phyloP scores from a whole-genome alignment of 2,797 vertebrate genomes.

The Mastacembelus armatus region DNA sequence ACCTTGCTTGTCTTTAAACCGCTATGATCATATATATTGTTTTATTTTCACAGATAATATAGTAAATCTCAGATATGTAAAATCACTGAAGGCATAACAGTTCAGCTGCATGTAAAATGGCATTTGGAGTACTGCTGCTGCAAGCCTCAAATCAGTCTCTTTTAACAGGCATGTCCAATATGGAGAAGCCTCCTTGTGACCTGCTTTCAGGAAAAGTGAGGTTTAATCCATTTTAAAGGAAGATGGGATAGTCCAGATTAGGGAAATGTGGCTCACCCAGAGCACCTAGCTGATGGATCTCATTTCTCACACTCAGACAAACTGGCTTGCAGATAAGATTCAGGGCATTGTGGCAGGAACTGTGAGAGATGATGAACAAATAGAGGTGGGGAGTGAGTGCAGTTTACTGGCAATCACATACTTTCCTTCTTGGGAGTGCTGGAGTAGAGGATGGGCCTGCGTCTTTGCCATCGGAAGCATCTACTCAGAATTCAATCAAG shows the following conservation, averaged over 20 bases:
- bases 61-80: slow-evolving; percentile 23
- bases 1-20: slow-evolving; percentile 22
- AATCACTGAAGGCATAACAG: slow-evolving; percentile 16
- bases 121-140: slow-evolving; percentile 18
- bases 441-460: slow-evolving; percentile 57
- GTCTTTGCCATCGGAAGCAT: slow-evolving; percentile 43
- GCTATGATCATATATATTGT: slow-evolving; percentile 26
- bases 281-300: slow-evolving; percentile 69
- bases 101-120: slow-evolving; percentile 27
- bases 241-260: slow-evolving; percentile 70
- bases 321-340: slow-evolving; percentile 71
- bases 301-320: slow-evolving; percentile 66
- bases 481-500: slow-evolving; percentile 56
- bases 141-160: slow-evolving; percentile 40
- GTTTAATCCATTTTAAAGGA: slow-evolving; percentile 73
- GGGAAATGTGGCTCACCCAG: slow-evolving; percentile 71
- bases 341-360: slow-evolving; percentile 55
- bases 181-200: slow-evolving; percentile 60
- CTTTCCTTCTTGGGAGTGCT: slow-evolving; percentile 42
- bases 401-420: slow-evolving; percentile 74
- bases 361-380: slow-evolving; percentile 72
- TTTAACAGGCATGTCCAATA: slow-evolving; percentile 53
- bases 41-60: slow-evolving; percentile 40
- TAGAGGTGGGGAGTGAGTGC: slow-evolving; percentile 56
- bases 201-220: slow-evolving; percentile 63